Evolutionary conservation across 2,797 vertebrate genomes (phyloP), one percentile per base, ranked within the genome.

Genomic region (Enteromius thamalakanensis): DNA sequence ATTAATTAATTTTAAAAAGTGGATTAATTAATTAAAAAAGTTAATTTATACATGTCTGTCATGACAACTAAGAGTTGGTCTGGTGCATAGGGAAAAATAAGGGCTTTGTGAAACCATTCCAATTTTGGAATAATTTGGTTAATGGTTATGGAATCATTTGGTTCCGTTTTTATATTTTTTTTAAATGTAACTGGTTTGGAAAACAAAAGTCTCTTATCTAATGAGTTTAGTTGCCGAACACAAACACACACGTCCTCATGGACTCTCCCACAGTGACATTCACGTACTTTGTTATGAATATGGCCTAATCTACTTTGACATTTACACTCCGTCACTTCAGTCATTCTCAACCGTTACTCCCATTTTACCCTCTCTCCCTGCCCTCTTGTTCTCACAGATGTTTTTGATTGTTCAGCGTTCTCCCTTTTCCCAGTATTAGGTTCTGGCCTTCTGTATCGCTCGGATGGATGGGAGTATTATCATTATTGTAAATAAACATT

Each of bases 241-340:
- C 58, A 76, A 45, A 76, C 70, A 82, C 72, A 81, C 64, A 72
- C 19, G 29, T 82, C 53, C 62, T 78, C 51, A 62, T 53, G 49
- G 12, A 77, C 65, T 80, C 80, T 81, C 81, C 80, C 78, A 79
- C 83, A 77, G 45, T 87, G 72, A 81, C 60, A 83, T 88, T 84
- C 76, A 79, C 81, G 87, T 32, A 19, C 49, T 76, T 15, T 51
- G 72, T 82, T 62, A 74, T 65, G 67, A 81, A 84, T 80, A 81
- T 77, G 79, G 49, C 40, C 77, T 79, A 80, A 76, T 87, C 75
- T 79, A 67, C 86, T 58, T 34, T 85, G 83, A 86, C 86, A 87
- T 87, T 86, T 86, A 83, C 72, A 87, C 84, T 85, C 78, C 60
- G 74, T 74, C 76, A 76, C 64, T 76, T 60, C n/a, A 82, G 72